Evolutionary conservation across 2,797 vertebrate species (phyloP).

Genomic region (Calcarius lapponicus): DNA sequence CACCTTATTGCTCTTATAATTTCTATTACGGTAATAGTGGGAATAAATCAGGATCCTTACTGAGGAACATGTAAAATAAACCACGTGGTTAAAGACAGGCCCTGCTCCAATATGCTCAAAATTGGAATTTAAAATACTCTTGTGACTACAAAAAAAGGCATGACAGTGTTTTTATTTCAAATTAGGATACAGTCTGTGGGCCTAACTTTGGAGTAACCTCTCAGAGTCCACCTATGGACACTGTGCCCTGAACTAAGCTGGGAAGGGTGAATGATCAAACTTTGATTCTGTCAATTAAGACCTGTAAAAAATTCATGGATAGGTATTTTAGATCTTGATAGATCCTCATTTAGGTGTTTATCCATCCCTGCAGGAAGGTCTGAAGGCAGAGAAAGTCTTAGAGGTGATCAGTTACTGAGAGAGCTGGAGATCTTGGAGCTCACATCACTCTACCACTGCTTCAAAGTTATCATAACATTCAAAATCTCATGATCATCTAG

Average conservation of each 20-base stretch:
- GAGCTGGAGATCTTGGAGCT: not conserved
- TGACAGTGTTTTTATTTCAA: not conserved
- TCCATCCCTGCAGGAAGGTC: not conserved
- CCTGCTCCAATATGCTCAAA: not conserved
- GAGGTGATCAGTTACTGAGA: not conserved
- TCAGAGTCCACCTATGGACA: not conserved
- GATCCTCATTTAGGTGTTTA: not conserved
- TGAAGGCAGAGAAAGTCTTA: not conserved
- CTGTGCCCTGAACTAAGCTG: not conserved
- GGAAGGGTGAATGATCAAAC: not conserved
- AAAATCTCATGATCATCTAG: not conserved
- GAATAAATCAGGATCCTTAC: not conserved
- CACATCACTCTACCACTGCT: not conserved
- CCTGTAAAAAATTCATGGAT: not conserved
- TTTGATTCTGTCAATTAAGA: not conserved
- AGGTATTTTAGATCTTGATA: not conserved
- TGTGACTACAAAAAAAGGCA: not conserved
- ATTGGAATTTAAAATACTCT: not conserved
- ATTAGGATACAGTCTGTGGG: not conserved
- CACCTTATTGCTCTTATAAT: slow-evolving; percentile 18
- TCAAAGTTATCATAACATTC: not conserved
- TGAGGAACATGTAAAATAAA: not conserved
- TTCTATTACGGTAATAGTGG: not conserved
- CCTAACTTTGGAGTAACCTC: not conserved
- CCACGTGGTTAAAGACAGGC: not conserved